These are phyloP conservation scores for Campylorhamphus procurvoides DNA, from an alignment of 2,113 vertebrate genomes.

Conservation along the genomic window DNA sequence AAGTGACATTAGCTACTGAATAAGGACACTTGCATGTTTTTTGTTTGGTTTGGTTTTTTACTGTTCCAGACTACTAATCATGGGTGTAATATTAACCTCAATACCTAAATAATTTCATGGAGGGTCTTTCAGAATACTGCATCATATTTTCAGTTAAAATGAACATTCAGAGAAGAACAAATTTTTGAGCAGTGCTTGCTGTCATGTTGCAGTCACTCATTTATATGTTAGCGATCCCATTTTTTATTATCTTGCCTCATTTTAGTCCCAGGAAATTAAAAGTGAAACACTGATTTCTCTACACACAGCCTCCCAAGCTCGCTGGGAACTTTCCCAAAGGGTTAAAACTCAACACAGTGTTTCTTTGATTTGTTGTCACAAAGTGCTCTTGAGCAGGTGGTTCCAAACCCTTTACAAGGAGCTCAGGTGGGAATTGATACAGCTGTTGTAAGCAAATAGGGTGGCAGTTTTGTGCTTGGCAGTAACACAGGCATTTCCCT, in stretches of 20 bases:
- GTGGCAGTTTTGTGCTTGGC: background rate
- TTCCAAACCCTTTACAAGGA: background rate
- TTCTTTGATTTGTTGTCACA: background rate
- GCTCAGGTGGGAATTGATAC: background rate
- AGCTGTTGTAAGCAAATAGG: background rate
- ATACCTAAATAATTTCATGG: background rate
- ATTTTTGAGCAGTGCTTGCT: background rate
- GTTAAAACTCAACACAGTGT: background rate
- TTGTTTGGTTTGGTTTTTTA: background rate
- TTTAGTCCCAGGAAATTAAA: background rate
- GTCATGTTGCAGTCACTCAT: background rate
- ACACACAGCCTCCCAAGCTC: background rate
- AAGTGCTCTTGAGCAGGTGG: background rate
- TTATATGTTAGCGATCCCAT: background rate
- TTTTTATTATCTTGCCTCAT: background rate
- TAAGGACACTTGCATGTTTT: background rate
- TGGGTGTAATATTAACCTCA: background rate
- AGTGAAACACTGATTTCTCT: background rate
- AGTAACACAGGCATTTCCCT: background rate
- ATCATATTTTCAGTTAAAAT: background rate
- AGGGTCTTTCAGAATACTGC: background rate
- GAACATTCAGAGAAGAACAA: background rate
- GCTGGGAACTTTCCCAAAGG: background rate
- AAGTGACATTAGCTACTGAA: conserved; percentile 5
- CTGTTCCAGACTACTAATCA: conserved; percentile 4